These are phyloP conservation scores for Dolomedes plantarius DNA, from an alignment of 2,888 invertebrate genomes.

Conservation along the genomic window DNA sequence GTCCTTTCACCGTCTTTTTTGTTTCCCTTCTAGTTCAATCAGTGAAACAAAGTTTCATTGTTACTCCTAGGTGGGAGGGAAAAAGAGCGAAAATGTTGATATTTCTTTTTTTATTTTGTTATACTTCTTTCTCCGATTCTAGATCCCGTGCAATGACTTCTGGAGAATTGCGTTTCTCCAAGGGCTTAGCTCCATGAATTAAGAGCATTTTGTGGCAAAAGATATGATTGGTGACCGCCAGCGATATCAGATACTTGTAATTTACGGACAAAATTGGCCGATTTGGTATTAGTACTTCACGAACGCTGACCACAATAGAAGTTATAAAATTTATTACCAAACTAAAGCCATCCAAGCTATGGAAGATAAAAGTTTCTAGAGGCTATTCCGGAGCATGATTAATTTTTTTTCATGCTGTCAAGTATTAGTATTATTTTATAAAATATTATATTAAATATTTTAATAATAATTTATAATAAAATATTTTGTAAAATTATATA, in stretches of 20 bases:
- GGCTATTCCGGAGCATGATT: too few relatives aligned
- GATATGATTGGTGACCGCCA: conserved; percentile 42
- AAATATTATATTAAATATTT: too few relatives aligned
- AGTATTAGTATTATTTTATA: too few relatives aligned
- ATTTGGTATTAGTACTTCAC: neutral
- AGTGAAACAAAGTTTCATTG: conserved; percentile 64
- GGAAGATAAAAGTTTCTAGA: too few relatives aligned
- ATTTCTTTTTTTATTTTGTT: conserved; percentile 24
- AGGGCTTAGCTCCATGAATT: conserved; percentile 33
- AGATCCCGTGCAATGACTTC: conserved; percentile 34
- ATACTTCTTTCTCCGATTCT: neutral
- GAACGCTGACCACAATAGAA: neutral
- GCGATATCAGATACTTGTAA: conserved; percentile 10
- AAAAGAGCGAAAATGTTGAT: conserved; percentile 44
- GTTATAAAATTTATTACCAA: neutral
- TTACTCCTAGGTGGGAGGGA: conserved; percentile 30
- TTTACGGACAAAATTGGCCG: conserved; percentile 31
- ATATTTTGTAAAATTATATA: too few relatives aligned
- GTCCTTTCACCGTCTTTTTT: conserved; percentile 19
- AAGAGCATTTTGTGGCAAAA: conserved; percentile 49
- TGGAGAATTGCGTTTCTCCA: conserved; percentile 47
- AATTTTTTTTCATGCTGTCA: too few relatives aligned
- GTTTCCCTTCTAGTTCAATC: conserved; percentile 49
- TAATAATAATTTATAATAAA: too few relatives aligned
- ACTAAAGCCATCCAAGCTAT: too few relatives aligned